Evolutionary conservation across 2,113 vertebrate genomes (phyloP), one percentile per base, ranked within the genome.

Genomic region (Percopsis transmontana): DNA sequence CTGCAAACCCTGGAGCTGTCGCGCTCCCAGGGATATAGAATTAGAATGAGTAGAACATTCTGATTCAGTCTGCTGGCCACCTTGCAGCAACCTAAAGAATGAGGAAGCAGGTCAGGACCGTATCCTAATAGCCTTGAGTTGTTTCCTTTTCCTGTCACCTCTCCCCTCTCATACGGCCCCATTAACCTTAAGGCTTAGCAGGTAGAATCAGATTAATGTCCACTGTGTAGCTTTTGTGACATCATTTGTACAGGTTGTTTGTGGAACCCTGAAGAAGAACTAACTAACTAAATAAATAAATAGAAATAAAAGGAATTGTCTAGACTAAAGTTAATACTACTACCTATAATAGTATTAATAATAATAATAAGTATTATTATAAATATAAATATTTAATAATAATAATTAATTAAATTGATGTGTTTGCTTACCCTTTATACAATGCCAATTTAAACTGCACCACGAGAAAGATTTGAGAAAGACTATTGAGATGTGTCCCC

Each of bases 21-120:
- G 20, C 74, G 80, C 88, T 88, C 89, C 87, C 88, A 91, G 89
- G 89, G 89, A 89, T 91, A 89, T 91, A 91, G 88, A 91, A 89
- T 89, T 87, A 88, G 88, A 90, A 90, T 80, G 76, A 86, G 80
- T 71, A 77, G 82, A 87, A 86, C 75, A 70, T 79, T 70, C 59
- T 54, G 44, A 68, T 85, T 84, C 76, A 82, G 81, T 68, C 73
- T 51, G 73, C 72, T 52, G 21, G 70, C 74, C 66, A 69, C 76
- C 19, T 5, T 8, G 61, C 63, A 64, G 61, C 53, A 48, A 53
- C 74, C 56, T 53, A 61, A 70, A 79, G 45, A 81, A 77, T 40
- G 18, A 56, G 57, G 57, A 67, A 63, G 68, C 61, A 55, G 66
- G 70, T 77, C 80, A 77, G 47, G 59, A 58, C 44, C 66, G 59